Conservation (phyloP, 2,797 vertebrate genomes). For the Cryptoblepharus egeriae region DNA sequence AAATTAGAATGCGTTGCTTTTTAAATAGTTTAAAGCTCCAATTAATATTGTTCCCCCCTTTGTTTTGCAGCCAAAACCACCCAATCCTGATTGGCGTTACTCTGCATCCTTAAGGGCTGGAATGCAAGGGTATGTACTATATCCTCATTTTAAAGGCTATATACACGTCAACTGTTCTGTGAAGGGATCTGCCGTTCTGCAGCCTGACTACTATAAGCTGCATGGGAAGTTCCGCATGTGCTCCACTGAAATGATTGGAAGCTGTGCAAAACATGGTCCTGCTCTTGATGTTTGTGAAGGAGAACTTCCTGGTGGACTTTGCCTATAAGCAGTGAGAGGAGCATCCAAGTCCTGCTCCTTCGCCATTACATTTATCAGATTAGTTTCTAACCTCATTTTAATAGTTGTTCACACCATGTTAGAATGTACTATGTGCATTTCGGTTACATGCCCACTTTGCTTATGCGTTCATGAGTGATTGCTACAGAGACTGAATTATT, state of each 20-base stretch:
- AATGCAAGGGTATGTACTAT: slow-evolving; percentile 90
- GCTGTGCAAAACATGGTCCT: neutral
- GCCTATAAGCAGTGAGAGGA: neutral
- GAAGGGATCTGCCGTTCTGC: slow-evolving; percentile 1
- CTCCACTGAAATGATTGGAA: neutral
- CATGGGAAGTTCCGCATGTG: neutral
- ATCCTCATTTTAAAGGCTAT: neutral
- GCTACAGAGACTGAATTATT: slow-evolving; percentile 53
- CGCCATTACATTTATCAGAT: slow-evolving; percentile 15
- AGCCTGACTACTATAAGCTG: neutral
- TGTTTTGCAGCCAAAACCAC: slow-evolving; percentile 90
- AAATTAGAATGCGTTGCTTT: neutral
- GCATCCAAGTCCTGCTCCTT: slow-evolving; percentile 38
- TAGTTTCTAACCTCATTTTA: slow-evolving; percentile 1
- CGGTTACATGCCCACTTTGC: slow-evolving; percentile 41
- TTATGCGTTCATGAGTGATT: slow-evolving; percentile 23
- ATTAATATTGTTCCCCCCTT: slow-evolving; percentile 60
- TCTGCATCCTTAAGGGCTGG: slow-evolving; percentile 97
- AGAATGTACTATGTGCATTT: neutral
- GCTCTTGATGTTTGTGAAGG: neutral
- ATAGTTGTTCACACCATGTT: slow-evolving; percentile 10
- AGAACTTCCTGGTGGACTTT: neutral
- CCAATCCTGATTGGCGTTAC: slow-evolving; percentile 95
- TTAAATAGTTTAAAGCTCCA: neutral
- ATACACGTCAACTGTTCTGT: neutral